Conservation (phyloP, 1,140 invertebrate genomes). For the Chironomus striatipennis region DNA sequence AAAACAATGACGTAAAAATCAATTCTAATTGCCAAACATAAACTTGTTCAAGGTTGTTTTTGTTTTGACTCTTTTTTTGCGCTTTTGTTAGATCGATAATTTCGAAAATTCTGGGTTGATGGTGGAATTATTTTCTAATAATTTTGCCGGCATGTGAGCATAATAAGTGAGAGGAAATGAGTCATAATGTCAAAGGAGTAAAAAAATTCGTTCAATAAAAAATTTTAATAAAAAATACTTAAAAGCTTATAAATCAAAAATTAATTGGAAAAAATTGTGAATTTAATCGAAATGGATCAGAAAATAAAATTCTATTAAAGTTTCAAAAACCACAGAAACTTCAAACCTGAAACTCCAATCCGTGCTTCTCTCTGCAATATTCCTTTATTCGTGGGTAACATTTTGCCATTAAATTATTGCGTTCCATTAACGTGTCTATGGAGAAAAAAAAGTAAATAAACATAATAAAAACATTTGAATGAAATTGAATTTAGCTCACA, state of each 20-base stretch:
- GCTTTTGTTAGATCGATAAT: conserved; percentile 22
- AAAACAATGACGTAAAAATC: not conserved
- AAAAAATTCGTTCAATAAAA: no score
- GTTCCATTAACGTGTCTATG: conserved; percentile 91
- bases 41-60: not conserved
- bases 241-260: no score
- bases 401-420: conserved; percentile 97
- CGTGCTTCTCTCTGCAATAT: conserved; percentile 93
- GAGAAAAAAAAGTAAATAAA: no score
- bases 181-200: no score
- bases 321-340: not conserved
- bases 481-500: not conserved
- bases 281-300: no score
- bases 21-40: not conserved
- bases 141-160: no score
- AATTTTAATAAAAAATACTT: no score
- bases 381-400: conserved; percentile 96
- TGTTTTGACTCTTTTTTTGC: conserved; percentile 4
- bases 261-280: no score
- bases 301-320: no score
- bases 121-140: no score
- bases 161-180: no score
- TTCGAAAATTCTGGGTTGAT: not conserved
- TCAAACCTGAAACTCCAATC: conserved; percentile 93
- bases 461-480: conserved; percentile 28